These are phyloP conservation scores for Dasypolia templi DNA, from an alignment of 2,888 invertebrate species.

Conservation along the genomic window DNA sequence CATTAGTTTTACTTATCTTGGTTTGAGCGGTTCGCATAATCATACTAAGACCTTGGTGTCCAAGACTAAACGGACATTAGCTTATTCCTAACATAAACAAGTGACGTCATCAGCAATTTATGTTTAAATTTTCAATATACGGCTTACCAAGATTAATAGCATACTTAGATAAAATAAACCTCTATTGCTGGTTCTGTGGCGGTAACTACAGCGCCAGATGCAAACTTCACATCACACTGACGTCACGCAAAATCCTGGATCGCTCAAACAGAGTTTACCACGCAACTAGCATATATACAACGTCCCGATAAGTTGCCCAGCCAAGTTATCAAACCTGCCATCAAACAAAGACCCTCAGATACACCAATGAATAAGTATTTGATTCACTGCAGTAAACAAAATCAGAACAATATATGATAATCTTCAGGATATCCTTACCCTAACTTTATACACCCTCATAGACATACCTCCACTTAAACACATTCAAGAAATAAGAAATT, in stretches of 20 bases:
- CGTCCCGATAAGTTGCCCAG: too few relatives aligned
- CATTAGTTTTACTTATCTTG: constrained; percentile 26
- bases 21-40: constrained; percentile 32
- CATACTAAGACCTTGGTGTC: constrained; percentile 32
- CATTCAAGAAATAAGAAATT: constrained; percentile 26
- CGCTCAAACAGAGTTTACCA: too few relatives aligned
- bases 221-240: too few relatives aligned
- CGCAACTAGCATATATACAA: too few relatives aligned
- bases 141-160: not conserved
- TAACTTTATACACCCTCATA: not conserved
- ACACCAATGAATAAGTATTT: not conserved
- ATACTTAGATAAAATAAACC: not conserved
- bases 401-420: too few relatives aligned
- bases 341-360: not conserved
- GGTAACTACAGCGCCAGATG: too few relatives aligned
- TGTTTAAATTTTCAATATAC: not conserved
- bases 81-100: not conserved
- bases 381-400: too few relatives aligned
- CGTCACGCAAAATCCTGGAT: too few relatives aligned
- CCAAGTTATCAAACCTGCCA: too few relatives aligned
- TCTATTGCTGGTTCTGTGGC: too few relatives aligned
- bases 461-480: not conserved
- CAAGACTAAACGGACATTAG: constrained; percentile 28
- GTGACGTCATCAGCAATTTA: constrained; percentile 23
- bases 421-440: too few relatives aligned